phyloP scores from a whole-genome alignment of 1,140 invertebrate genomes.

The Microplitis demolitor region DNA sequence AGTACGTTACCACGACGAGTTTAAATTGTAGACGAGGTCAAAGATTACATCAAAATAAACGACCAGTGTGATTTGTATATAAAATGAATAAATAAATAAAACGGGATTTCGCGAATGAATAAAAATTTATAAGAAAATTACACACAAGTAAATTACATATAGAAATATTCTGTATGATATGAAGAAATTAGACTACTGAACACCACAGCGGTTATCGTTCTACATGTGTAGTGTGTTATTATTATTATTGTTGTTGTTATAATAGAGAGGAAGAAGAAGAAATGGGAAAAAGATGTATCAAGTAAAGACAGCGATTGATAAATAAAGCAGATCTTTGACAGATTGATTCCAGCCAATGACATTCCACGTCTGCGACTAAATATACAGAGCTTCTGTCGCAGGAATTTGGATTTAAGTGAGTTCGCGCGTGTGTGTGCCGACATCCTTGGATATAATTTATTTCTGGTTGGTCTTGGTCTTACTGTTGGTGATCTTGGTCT shows the following conservation, averaged over 20 bases:
- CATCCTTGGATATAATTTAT: too few species aligned
- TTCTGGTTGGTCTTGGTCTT: not conserved
- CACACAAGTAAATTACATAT: not conserved
- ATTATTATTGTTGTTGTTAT: too few species aligned
- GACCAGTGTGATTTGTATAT: not conserved
- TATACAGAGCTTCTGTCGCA: too few species aligned
- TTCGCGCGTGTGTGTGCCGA: too few species aligned
- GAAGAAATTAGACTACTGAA: too few species aligned
- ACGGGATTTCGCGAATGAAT: not conserved
- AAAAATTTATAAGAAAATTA: not conserved
- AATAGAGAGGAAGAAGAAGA: too few species aligned
- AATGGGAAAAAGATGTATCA: not conserved
- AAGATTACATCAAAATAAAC: not conserved
- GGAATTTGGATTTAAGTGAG: too few species aligned
- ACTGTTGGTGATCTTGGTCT: not conserved
- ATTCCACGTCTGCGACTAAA: not conserved
- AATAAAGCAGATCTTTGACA: not conserved
- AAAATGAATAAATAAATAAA: too few species aligned
- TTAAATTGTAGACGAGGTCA: not conserved
- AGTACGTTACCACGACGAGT: not conserved
- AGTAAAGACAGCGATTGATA: not conserved
- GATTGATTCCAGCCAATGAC: constrained; percentile 4
- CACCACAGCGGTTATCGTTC: not conserved
- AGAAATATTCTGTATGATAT: not conserved
- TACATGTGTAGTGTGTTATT: constrained; percentile 17